A percentile compares a stretch with the other conserved stretches of the same genome.
Conservation (phyloP, 23 tunicate genomes). For the Trididemnum miniatum region DNA sequence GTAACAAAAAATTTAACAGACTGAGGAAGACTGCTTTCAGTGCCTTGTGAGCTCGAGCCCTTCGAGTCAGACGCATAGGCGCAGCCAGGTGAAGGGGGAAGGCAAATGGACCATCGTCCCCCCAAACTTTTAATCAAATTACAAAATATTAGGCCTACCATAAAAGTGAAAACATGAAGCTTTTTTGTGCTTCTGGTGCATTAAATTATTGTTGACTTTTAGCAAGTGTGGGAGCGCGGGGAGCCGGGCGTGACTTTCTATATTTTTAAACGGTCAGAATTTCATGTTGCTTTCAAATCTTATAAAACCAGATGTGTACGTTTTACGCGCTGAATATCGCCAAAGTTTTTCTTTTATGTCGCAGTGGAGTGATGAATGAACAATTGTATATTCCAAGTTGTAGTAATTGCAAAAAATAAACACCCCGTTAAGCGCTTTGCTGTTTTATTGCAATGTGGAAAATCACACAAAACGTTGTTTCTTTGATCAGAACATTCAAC, state of each 20-base stretch:
- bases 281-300: background rate
- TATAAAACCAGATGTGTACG: background rate
- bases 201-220: background rate
- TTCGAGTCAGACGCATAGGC: too few relatives aligned
- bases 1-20: too few relatives aligned
- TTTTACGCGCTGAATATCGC: background rate
- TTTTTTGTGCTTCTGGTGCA: background rate
- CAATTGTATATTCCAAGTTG: background rate
- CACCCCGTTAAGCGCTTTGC: background rate
- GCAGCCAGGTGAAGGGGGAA: background rate
- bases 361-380: background rate
- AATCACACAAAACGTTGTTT: background rate
- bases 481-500: background rate
- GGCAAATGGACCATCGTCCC: background rate
- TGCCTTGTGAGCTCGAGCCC: too few relatives aligned
- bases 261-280: background rate
- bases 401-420: too few relatives aligned
- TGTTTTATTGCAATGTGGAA: background rate
- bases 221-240: background rate
- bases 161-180: background rate
- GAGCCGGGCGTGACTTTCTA: background rate
- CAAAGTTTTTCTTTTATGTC: background rate
- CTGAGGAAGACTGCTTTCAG: too few relatives aligned
- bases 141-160: background rate
- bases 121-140: background rate